Evolutionary conservation across 2,888 invertebrate genomes (phyloP).

Genomic region (Cryptophagus acutangulus): DNA sequence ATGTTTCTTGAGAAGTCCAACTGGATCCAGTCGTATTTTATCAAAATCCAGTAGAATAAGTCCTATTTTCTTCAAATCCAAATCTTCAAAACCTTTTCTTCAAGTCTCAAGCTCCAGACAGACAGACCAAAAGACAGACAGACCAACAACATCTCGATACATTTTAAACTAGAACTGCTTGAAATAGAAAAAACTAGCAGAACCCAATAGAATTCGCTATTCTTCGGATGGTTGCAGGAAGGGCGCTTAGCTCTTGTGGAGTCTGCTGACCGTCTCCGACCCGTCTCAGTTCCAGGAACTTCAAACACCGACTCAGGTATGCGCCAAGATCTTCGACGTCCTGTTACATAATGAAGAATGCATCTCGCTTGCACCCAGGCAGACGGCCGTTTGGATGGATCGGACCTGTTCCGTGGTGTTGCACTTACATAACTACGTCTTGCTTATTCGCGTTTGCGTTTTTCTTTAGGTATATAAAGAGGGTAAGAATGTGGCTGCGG

Average conservation of each 20-base stretch:
- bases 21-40: no score
- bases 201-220: no score
- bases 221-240: slow-evolving; percentile 18
- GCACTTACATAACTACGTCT: slow-evolving; percentile 16
- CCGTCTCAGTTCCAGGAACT: slow-evolving; percentile 40
- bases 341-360: slow-evolving; percentile 30
- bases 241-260: slow-evolving; percentile 25
- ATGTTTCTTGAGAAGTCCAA: no score
- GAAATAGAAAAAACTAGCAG: no score
- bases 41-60: no score
- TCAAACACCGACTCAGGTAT: slow-evolving; percentile 35
- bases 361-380: slow-evolving; percentile 26
- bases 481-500: slow-evolving; percentile 16
- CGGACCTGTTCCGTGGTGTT: slow-evolving; percentile 15
- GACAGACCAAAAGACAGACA: no score
- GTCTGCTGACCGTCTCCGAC: slow-evolving; percentile 43
- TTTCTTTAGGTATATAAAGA: slow-evolving; percentile 14
- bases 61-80: no score
- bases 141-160: no score
- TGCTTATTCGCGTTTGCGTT: slow-evolving; percentile 10
- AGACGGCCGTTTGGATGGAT: slow-evolving; percentile 9
- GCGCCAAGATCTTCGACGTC: slow-evolving; percentile 28
- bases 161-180: no score
- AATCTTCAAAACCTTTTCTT: no score
- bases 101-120: no score